These are phyloP conservation scores for Cettia cetti DNA, from an alignment of 2,113 vertebrate genomes.

Conservation along the genomic window DNA sequence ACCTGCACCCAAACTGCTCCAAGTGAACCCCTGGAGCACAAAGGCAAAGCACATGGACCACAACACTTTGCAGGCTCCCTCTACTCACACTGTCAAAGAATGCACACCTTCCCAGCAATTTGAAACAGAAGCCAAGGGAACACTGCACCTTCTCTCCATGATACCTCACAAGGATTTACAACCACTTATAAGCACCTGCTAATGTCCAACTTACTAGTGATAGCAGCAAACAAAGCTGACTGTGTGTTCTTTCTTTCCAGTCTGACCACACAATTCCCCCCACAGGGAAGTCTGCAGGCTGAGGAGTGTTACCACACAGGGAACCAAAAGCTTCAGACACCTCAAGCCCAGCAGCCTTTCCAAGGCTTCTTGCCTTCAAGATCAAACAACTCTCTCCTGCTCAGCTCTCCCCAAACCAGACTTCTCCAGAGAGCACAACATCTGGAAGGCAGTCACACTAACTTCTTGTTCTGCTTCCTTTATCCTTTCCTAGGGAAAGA, in stretches of 20 bases:
- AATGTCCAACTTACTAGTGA: not conserved
- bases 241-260: not conserved
- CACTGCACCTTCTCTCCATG: rapidly evolving
- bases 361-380: not conserved
- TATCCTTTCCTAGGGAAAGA: not conserved
- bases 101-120: not conserved
- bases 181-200: not conserved
- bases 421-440: not conserved
- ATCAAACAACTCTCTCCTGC: not conserved
- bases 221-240: not conserved
- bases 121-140: not conserved
- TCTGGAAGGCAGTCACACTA: not conserved
- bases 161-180: not conserved
- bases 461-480: not conserved
- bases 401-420: not conserved
- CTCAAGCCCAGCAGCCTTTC: not conserved
- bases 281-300: not conserved
- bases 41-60: not conserved
- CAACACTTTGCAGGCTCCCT: not conserved
- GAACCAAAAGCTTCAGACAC: not conserved
- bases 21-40: not conserved
- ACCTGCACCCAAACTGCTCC: not conserved
- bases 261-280: not conserved
- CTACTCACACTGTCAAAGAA: not conserved
- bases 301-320: not conserved